Evolutionary conservation across 2,888 invertebrate species (phyloP), one percentile per base, ranked within the genome.

Genomic region (Plebejus melissa): DNA sequence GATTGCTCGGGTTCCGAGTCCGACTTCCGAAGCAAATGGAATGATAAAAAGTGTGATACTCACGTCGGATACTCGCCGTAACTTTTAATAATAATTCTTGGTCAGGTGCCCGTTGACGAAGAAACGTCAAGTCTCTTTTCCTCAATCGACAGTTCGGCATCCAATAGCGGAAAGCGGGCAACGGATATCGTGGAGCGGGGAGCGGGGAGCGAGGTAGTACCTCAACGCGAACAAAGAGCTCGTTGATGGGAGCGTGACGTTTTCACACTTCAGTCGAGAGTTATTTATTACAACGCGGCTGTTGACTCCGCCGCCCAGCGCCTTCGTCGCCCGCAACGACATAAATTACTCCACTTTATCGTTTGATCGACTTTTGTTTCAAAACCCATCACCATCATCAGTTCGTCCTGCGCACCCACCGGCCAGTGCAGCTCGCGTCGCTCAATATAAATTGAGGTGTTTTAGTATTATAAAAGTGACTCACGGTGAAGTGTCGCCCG

Each of bases 251-350:
- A 28, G 7, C 28, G 28, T 28, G 60, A 60, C 60, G 60, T 60
- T 60, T 60, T 28, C 60, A 60, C 60, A 60, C 60, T 60, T 28
- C 60, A 28, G 22, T 6, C 28, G 60, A 60, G 60, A 9, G 11
- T 60, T 28, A 60, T 60, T 60, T 60, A 60, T 60, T 60, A 60
- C 60, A 11, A 60, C 28, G 22, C 28, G 60, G 60, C 60, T 60
- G 60, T 60, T 60, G 60, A 60, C 60, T 60, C 60, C 60, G 22
- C 28, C 60, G 6, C 22, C 28, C 28, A 28, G 28, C 60, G 28
- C 60, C 60, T n/a, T 58, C 58, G 58, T 28, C 60, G 22, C 60
- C 60, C 22, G 22, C 11, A 11, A 28, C 28, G 11, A 60, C 60
- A 60, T 60, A 60, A 60, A 54, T 54, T 54, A 54, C 54, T 16